Base-by-base conservation (phyloP, 2,113 vertebrate species). In the Condylura cristata region DNA sequence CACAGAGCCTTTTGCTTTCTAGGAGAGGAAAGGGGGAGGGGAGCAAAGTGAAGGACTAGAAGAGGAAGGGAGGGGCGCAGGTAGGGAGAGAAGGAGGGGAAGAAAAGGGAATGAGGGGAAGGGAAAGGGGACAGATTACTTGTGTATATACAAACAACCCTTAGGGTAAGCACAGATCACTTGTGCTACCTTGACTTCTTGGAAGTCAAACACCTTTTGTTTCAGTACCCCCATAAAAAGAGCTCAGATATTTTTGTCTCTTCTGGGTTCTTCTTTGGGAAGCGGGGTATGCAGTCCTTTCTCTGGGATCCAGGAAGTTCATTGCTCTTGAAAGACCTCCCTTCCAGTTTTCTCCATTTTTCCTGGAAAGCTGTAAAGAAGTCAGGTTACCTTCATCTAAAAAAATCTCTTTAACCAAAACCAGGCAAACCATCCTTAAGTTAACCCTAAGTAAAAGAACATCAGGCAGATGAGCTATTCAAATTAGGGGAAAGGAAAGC, bases 351-450 rank as follows among this genome's bases (percentile, higher is more conserved):
- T 58, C 22, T 41, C 53, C 14, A 37, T 39, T 13, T 63, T 7
- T 3, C 14, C 37, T 90, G 12, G 51, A 26, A 80, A 89, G 82
- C 74, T 88, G 30, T 32, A 48, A 56, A 70, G n/a, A 91, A 90
- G 32, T 94, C 30, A 88, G 30, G 60, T 83, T 87, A 76, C 26
- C 48, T 86, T 90, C 34, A 92, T 6, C 46, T 83, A 56, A 56
- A 86, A 30, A 61, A 60, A 34, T 80, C 7, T 61, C 46, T 92
- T 51, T 58, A 90, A n/a, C 7, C 70, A 84, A 83, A 65, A 18
- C 20, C 44, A 84, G 28, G 71, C 91, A 90, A 84, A 11, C 1
- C 68, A 90, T 6, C 14, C 63, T 74, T 44, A 87, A 71, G 60
- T 85, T 39, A 84, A 18, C n/a, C 44, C 34, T 70, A 61, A 88